Evolutionary conservation across 2,113 vertebrate genomes (phyloP), one percentile per base, ranked within the genome.

Genomic region (Platichthys stellatus): DNA sequence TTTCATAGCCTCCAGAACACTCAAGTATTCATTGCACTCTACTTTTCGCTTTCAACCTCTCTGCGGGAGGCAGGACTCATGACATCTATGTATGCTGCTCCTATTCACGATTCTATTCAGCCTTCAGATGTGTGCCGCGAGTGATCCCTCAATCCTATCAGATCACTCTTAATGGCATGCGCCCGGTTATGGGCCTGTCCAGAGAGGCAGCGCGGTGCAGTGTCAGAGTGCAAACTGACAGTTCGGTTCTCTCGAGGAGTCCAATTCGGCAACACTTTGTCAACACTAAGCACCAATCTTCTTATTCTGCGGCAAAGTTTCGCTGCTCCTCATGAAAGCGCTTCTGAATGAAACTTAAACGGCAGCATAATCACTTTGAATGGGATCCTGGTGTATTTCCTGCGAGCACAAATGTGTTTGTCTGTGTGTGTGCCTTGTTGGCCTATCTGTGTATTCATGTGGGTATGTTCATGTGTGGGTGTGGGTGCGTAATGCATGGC

Each of bases 41-140:
- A 90, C 88, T 93, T 92, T 90, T 92, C 88, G 90, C 95, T 96
- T 95, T 96, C 95, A 96, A 91, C 88, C 88, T 95, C 96, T 92
- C 95, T 61, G 93, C 93, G 82, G 95, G 96, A 95, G 95, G 93
- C 91, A 93, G 92, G 92, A 85, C 89, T 88, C 87, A 90, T 95
- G 95, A 95, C 94, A 95, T 96, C 94, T 96, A 95, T 95, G 95
- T 94, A 94, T 83, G 94, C 94, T 90, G 92, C 86, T 94, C 92
- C 95, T 91, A 90, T 95, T 96, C 95, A 95, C 94, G 91, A 95
- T 93, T 93, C 93, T 94, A 93, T 91, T 92, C 93, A 95, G 94
- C 94, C 94, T 95, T 96, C 95, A 95, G 94, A 96, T 94, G 94
- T 95, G 94, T 88, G 90, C 94, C 92, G 93, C 92, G 47, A 93